These are phyloP conservation scores for Thera obeliscata DNA, from an alignment of 2,888 invertebrate genomes.

Conservation along the genomic window DNA sequence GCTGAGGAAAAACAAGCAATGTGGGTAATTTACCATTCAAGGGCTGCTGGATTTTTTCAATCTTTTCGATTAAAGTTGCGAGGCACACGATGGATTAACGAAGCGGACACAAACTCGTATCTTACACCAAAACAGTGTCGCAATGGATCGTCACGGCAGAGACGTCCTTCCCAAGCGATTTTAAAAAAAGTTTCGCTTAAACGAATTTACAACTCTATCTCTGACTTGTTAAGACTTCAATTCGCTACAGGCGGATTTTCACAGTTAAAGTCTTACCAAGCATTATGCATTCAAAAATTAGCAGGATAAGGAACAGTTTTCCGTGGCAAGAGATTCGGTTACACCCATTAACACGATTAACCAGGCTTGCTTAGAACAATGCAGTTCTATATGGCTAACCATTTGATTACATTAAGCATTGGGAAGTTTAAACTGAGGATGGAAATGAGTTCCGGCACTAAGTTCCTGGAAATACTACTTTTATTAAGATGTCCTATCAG, in stretches of 20 bases:
- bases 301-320: constrained; percentile 44
- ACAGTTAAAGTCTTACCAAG: constrained; percentile 30
- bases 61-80: neutral
- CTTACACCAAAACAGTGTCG: constrained; percentile 53
- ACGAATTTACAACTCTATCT: constrained; percentile 49
- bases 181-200: constrained; percentile 59
- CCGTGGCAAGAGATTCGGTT: constrained; percentile 47
- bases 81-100: constrained; percentile 13
- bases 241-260: constrained; percentile 25
- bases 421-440: constrained; percentile 36
- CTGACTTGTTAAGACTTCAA: constrained; percentile 42
- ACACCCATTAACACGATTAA: constrained; percentile 69
- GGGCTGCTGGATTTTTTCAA: neutral
- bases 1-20: neutral
- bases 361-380: constrained; percentile 65
- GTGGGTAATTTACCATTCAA: neutral
- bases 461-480: constrained; percentile 23
- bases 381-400: constrained; percentile 50
- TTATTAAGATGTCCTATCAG: no score
- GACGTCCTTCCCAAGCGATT: constrained; percentile 65
- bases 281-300: constrained; percentile 48
- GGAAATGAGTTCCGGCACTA: constrained; percentile 23
- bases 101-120: constrained; percentile 28
- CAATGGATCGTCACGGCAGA: constrained; percentile 63
- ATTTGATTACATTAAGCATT: constrained; percentile 48